Conservation (phyloP, 2,113 vertebrate species). For the Eretmochelys imbricata region DNA sequence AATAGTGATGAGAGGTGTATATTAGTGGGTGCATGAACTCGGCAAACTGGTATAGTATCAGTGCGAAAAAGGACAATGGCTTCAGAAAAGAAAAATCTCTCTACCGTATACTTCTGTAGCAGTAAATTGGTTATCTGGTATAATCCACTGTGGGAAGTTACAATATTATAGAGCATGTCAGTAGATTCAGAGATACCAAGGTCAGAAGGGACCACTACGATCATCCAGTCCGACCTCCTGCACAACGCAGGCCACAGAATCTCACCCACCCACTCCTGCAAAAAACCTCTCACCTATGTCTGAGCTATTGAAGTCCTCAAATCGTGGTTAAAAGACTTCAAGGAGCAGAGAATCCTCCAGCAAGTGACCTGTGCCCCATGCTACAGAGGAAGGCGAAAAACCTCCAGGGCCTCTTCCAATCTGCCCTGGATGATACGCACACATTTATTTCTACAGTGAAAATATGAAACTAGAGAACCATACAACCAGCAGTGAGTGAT, state of each 20-base stretch:
- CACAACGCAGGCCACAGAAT: no score
- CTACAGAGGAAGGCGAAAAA: no score
- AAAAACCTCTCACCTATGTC: no score
- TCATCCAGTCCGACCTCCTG: no score
- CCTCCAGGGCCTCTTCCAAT: no score
- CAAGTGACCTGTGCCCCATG: no score
- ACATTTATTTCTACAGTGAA: background rate
- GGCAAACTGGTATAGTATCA: background rate
- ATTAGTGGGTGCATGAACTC: background rate
- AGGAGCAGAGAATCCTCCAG: no score
- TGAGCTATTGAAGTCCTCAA: no score
- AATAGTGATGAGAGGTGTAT: background rate
- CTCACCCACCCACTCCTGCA: no score
- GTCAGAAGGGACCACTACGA: no score
- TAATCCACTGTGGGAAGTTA: background rate
- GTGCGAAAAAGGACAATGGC: background rate
- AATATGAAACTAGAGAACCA: background rate
- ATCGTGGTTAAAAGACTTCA: no score
- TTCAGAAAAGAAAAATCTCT: background rate
- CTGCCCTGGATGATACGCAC: background rate
- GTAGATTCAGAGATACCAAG: background rate
- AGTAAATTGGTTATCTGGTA: background rate
- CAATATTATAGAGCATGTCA: background rate
- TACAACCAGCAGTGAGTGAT: background rate
- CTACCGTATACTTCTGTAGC: background rate